Conservation (phyloP, 2,113 vertebrate genomes). For the Cyphomyrus discorhynchus region DNA sequence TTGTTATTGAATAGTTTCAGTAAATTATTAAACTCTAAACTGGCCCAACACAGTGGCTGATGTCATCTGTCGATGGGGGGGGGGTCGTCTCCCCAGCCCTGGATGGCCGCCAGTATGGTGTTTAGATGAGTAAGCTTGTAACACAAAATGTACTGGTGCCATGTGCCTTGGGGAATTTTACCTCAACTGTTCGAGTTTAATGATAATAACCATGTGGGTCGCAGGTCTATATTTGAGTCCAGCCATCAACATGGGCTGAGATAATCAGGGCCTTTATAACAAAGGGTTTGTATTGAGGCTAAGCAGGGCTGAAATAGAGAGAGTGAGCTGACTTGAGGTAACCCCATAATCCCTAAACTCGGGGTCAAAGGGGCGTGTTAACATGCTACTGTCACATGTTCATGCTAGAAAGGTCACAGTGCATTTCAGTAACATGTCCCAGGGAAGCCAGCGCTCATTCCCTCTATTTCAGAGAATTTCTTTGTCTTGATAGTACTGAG, state of each 20-base stretch:
- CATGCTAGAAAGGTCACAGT: background rate
- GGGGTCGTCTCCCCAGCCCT: background rate
- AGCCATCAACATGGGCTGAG: background rate
- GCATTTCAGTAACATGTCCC: background rate
- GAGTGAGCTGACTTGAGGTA: background rate
- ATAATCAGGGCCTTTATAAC: background rate
- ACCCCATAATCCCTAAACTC: background rate
- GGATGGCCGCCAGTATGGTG: background rate
- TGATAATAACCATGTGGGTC: background rate
- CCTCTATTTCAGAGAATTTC: background rate
- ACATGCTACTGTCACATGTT: background rate
- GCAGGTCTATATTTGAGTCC: background rate
- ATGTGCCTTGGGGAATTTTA: background rate
- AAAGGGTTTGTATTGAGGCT: background rate
- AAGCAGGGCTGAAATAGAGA: background rate
- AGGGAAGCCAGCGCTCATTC: background rate
- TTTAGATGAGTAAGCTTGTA: background rate
- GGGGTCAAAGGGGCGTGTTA: background rate
- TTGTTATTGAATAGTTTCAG: background rate
- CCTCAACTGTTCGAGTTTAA: background rate
- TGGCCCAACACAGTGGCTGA: background rate
- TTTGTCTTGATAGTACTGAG: background rate
- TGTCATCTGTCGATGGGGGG: background rate
- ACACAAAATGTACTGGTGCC: background rate
- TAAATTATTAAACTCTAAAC: background rate